Percentiles rank a stretch among this genome's conserved stretches.
These are phyloP conservation scores for Gymnocheta viridis DNA, from an alignment of 2,888 invertebrate genomes.

Conservation along the genomic window DNA sequence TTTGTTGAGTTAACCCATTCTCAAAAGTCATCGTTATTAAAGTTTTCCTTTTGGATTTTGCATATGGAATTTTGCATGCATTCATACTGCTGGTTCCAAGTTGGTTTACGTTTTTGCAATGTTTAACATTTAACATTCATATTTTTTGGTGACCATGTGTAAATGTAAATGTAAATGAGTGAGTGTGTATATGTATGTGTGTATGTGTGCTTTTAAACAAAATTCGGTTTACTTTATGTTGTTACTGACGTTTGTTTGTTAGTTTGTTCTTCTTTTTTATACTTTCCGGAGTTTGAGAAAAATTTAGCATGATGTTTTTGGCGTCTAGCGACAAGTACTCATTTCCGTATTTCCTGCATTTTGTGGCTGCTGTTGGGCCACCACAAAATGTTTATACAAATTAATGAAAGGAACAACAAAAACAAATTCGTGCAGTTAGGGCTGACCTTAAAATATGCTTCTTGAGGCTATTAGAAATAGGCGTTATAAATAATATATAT, in stretches of 20 bases:
- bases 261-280: not conserved
- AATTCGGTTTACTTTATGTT: conserved; percentile 33
- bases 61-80: conserved; percentile 50
- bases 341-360: conserved; percentile 70
- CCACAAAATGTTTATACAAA: conserved; percentile 69
- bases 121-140: conserved; percentile 53
- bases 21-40: conserved; percentile 25
- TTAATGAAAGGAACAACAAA: conserved; percentile 47
- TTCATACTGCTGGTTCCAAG: not conserved
- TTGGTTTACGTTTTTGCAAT: conserved; percentile 30
- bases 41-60: conserved; percentile 54
- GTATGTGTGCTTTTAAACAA: not conserved
- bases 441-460: not conserved
- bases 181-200: not conserved
- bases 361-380: conserved; percentile 69
- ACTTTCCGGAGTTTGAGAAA: not conserved
- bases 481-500: too few species aligned
- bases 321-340: conserved; percentile 72
- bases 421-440: not conserved
- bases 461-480: too few species aligned
- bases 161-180: not conserved
- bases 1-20: conserved; percentile 1
- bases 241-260: conserved; percentile 2
- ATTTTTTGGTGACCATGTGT: conserved; percentile 33
- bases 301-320: conserved; percentile 65